Base-by-base conservation (phyloP, 2,113 vertebrate genomes). In the Orthonyx spaldingii region DNA sequence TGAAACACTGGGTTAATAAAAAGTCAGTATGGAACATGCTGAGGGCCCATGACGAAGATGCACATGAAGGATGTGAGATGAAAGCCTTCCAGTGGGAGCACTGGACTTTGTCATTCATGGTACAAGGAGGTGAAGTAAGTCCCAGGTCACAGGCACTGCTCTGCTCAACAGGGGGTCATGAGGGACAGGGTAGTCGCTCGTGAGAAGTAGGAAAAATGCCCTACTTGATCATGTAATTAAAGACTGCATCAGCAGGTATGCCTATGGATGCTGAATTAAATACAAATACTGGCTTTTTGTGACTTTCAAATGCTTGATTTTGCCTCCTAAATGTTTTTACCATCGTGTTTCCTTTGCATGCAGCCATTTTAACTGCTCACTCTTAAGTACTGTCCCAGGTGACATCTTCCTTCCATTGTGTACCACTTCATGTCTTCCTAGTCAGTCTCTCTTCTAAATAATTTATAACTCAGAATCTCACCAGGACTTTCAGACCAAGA, bases 391-490 rank as follows among this genome's bases (percentile, higher is more conserved):
- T 37, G 39, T 90, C 87, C 69, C 88, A 70, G 16, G n/a, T n/a
- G 39, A 46, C n/a, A 71, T 49, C 60, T 78, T 91, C 69, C n/a
- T 90, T 83, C 56, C 57, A 56, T 41, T 71, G 75, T 49, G 12
- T 76, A 61, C 28, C 37, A 63, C 27, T 65, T 39, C 60, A 69
- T 84, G 76, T n/a, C 47, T 50, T 74, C 42, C 68, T n/a, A 71
- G 55, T 16, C 68, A 70, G 59, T 9, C 16, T 77, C 42, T 78
- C 61, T 66, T 56, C 66, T 95, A 84, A 84, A 72, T 76, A 78
- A 94, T 92, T 94, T 75, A 39, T 74, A 94, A 79, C 64, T 76
- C 89, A 57, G 37, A 94, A 64, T 79, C 77, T 87, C 66, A 92
- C 28, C 72, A 79, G 61, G 32, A 91, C 57, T 91, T 89, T 75